Base-by-base conservation (phyloP, 1,140 invertebrate genomes). In the Dufourea novaeangliae region DNA sequence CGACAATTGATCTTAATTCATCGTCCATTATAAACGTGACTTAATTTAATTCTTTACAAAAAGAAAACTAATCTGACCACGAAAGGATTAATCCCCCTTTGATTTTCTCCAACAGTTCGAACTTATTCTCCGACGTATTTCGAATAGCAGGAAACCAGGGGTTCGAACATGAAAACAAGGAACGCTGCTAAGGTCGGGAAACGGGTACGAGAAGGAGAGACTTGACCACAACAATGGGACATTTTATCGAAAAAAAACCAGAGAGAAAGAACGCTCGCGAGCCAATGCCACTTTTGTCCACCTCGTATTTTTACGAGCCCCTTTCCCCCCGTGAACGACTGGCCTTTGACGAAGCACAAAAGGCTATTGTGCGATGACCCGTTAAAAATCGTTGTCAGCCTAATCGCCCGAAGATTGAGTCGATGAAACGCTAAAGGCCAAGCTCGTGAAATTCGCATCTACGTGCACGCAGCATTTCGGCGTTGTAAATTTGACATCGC, bases 381-480 rank as follows among this genome's bases (percentile, higher is more conserved):
- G 78, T 69, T 59, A 72, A 80, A 80, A 84, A 83, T 84, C 82
- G 78, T 66, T 66, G 71, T 75, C 70, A 81, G 52, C 50, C 78
- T 84, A 84, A 84, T 84, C 83, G 83, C 54, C 72, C 78, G 61
- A 83, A 75, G 54, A 37, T 81, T 71, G 74, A 84, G 75, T 83
- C 70, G 76, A 83, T 83, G 81, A 78, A 80, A 85, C 76, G 54
- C 76, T 71, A 70, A 84, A 80, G 78, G 72, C 52, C 67, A 54
- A 74, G 59, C 69, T 37, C 56, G 37, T 37, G 39, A 54, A 78
- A 82, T 78, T 72, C 78, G 74, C 74, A 78, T 67, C 52, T 44
- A 52, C 67, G 52, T 52, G 56, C 66, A 63, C 50, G 41, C 46
- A 69, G 32, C 25, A 8, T 54, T 29, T 39, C 56, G 72, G 73